These are phyloP conservation scores for Rhynchotus rufescens DNA, from an alignment of 2,797 vertebrate genomes.

Conservation along the genomic window DNA sequence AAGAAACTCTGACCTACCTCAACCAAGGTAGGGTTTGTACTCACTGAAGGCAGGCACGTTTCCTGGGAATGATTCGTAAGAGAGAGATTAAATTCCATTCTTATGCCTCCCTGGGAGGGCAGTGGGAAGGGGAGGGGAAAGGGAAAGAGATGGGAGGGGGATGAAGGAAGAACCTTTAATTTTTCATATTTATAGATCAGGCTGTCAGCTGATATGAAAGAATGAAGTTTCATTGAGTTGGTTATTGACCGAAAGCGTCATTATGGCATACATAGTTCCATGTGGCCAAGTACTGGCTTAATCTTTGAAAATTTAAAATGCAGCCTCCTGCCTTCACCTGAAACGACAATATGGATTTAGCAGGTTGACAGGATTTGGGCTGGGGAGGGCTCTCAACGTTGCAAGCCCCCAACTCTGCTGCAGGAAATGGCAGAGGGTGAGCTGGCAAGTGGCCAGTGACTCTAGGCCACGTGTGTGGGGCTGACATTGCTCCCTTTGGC, in stretches of 20 bases:
- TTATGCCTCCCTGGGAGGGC: neutral
- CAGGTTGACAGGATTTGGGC: neutral
- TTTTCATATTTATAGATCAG: neutral
- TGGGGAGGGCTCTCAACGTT: neutral
- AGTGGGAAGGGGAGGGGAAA: neutral
- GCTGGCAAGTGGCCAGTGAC: neutral
- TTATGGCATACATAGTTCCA: neutral
- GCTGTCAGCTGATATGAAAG: neutral
- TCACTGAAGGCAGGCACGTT: neutral
- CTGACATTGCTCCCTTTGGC: neutral
- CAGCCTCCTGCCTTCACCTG: neutral
- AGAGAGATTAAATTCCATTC: neutral
- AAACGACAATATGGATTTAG: neutral
- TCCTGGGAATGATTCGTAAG: neutral
- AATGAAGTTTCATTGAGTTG: neutral
- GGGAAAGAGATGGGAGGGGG: neutral
- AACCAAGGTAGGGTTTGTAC: slow-evolving; percentile 89
- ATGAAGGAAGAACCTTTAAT: neutral
- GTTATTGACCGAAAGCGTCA: neutral
- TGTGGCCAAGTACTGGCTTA: neutral
- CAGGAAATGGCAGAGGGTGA: neutral
- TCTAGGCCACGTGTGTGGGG: neutral
- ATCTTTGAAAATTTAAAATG: neutral
- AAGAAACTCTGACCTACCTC: slow-evolving; percentile 94
- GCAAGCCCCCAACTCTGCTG: neutral